These are phyloP conservation scores for Drosophila tropicalis DNA, from an alignment of 1,140 invertebrate species.

Conservation along the genomic window DNA sequence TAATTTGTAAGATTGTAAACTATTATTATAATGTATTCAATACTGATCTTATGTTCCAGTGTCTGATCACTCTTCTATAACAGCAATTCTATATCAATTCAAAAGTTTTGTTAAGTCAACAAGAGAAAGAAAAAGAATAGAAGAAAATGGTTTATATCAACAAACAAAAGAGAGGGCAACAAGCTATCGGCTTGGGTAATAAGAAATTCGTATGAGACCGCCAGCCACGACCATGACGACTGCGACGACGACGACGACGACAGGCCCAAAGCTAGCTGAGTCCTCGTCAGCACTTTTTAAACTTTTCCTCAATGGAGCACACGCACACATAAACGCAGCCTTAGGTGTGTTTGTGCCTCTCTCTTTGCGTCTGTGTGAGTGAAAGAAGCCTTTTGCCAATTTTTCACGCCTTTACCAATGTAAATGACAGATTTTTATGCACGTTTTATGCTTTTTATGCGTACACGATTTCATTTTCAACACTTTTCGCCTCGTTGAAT, in stretches of 20 bases:
- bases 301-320: slow-evolving; percentile 46
- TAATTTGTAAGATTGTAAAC: no score
- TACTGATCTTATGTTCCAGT: no score
- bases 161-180: background rate
- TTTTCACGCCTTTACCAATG: slow-evolving; percentile 63
- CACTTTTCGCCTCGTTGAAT: slow-evolving; percentile 53
- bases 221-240: background rate
- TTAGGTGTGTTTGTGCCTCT: background rate
- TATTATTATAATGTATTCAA: no score
- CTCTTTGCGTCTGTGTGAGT: no score
- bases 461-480: slow-evolving; percentile 65
- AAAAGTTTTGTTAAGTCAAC: no score
- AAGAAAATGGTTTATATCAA: no score
- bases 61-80: no score
- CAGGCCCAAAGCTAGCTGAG: slow-evolving; percentile 44
- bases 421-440: slow-evolving; percentile 67
- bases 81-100: no score
- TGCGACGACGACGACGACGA: slow-evolving; percentile 17
- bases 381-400: slow-evolving; percentile 31
- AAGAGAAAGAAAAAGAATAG: no score
- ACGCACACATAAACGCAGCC: slow-evolving; percentile 15
- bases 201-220: slow-evolving; percentile 4
- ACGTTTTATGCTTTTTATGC: slow-evolving; percentile 64
- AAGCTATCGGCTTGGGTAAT: background rate
- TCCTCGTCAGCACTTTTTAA: slow-evolving; percentile 58